Percentiles rank a stretch among this genome's conserved stretches.
Evolutionary conservation across 2,888 invertebrate species (phyloP).

Genomic region (Hipparchia semele): DNA sequence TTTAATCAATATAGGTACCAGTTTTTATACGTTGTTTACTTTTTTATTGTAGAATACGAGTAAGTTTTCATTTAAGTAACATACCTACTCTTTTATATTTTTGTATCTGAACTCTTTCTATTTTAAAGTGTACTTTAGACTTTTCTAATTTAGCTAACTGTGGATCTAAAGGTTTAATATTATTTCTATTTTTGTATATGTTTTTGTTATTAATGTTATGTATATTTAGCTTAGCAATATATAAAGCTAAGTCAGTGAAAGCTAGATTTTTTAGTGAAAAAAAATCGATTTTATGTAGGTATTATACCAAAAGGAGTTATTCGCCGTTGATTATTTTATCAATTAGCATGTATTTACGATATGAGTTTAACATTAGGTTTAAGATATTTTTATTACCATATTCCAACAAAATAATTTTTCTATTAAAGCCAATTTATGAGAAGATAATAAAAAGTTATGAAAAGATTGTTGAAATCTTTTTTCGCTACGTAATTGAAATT

Average conservation of each 20-base stretch:
- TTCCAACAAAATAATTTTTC: no score
- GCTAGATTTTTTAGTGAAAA: constrained; percentile 1
- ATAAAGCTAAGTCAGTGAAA: constrained; percentile 7
- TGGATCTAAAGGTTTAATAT: constrained; percentile 8
- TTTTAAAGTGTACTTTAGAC: constrained; percentile 13
- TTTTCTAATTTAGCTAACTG: constrained; percentile 13
- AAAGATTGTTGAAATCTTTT: not conserved
- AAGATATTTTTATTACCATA: no score
- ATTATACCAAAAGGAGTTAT: not conserved
- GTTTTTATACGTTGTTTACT: constrained; percentile 31
- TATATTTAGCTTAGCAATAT: constrained; percentile 6
- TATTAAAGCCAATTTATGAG: no score
- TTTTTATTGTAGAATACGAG: constrained; percentile 15
- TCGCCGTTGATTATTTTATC: not conserved
- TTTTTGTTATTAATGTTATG: constrained; percentile 38
- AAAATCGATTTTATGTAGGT: not conserved
- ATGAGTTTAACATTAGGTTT: not conserved
- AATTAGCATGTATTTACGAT: not conserved
- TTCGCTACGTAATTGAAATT: not conserved
- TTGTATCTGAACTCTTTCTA: constrained; percentile 12
- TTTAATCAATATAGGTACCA: constrained; percentile 32
- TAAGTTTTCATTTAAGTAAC: constrained; percentile 12
- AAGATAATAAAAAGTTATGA: not conserved
- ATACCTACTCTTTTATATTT: constrained; percentile 22
- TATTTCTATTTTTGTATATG: constrained; percentile 33